A percentile compares a stretch with the other conserved stretches of the same genome.
These are phyloP conservation scores for Morus bassanus DNA, from an alignment of 2,797 vertebrate genomes.

Conservation along the genomic window DNA sequence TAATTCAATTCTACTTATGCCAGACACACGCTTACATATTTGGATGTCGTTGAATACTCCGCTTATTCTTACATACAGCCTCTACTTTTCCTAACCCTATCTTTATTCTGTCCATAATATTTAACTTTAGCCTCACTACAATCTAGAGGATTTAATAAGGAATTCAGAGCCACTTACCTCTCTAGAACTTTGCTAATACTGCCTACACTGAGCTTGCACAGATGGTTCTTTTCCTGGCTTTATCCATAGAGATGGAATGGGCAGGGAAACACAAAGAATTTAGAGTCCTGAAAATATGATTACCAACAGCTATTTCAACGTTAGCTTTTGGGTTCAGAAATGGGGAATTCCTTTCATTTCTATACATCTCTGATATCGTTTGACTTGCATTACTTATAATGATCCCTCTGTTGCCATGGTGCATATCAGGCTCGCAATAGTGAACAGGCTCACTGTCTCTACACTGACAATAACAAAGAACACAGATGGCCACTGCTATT, in stretches of 20 bases:
- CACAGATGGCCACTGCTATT: neutral
- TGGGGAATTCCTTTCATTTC: conserved; percentile 9
- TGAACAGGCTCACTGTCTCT: neutral
- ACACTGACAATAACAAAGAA: neutral
- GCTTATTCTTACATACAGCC: neutral
- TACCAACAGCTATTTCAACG: neutral
- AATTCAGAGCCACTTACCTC: neutral
- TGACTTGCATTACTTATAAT: neutral
- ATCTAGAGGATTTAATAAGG: neutral
- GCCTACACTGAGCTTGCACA: neutral
- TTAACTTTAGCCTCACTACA: neutral
- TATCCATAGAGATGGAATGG: neutral
- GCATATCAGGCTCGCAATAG: neutral
- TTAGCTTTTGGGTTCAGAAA: neutral
- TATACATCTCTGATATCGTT: neutral
- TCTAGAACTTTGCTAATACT: neutral
- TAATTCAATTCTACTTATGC: neutral
- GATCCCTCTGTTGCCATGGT: conserved; percentile 30
- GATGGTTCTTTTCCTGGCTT: neutral
- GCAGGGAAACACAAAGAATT: neutral
- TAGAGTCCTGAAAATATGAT: neutral
- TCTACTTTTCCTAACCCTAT: neutral
- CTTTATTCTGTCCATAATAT: neutral
- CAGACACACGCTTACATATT: neutral
- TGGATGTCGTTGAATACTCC: neutral